These are phyloP conservation scores for Penaeus monodon DNA, from an alignment of 2,888 invertebrate genomes.

Conservation along the genomic window DNA sequence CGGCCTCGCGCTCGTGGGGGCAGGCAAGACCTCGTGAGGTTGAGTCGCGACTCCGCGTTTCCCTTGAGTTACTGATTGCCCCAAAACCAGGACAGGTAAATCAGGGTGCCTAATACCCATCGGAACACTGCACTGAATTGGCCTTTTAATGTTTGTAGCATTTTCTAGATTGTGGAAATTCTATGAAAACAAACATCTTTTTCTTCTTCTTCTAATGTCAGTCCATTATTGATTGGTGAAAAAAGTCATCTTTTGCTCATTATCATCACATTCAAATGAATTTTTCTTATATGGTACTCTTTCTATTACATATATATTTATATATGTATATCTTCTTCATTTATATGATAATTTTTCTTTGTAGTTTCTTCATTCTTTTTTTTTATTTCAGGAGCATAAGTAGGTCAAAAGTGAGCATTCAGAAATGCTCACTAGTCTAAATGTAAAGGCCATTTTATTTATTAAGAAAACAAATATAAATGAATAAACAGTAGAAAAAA, in stretches of 20 bases:
- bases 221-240: constrained; percentile 22
- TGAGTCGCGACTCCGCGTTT: constrained; percentile 50
- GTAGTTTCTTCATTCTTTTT: background rate
- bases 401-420: constrained; percentile 22
- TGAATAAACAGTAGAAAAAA: background rate
- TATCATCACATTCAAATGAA: too few relatives aligned
- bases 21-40: constrained; percentile 42
- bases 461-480: background rate
- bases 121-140: constrained; percentile 27
- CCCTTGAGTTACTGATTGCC: constrained; percentile 52
- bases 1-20: constrained; percentile 40
- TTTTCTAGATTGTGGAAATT: constrained; percentile 18
- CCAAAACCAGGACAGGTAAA: constrained; percentile 57
- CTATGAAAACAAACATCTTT: background rate
- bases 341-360: constrained; percentile 1
- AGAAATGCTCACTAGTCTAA: background rate
- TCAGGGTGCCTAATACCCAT: constrained; percentile 26
- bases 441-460: background rate
- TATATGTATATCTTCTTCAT: constrained; percentile 6
- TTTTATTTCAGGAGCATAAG: constrained; percentile 24
- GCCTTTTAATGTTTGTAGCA: constrained; percentile 35
- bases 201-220: constrained; percentile 10
- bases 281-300: constrained; percentile 16
- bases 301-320: background rate
- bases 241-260: too few relatives aligned